Evolutionary conservation across 2,888 invertebrate species (phyloP), one percentile per base, ranked within the genome.

Genomic region (Dascillus cervinus): DNA sequence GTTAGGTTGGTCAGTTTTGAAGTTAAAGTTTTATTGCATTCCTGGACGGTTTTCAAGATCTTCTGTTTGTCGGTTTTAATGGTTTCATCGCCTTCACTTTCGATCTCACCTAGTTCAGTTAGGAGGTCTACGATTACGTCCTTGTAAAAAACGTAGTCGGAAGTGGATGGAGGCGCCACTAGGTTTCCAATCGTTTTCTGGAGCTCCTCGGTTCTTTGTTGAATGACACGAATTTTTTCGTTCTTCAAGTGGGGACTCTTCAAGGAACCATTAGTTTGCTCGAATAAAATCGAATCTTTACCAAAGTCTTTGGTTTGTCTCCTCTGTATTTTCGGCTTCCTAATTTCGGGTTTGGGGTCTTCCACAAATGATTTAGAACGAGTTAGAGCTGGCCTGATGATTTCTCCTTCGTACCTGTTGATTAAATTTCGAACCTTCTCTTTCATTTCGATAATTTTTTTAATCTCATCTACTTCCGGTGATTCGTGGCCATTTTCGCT

Each of bases 371-470:
- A n/a, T n/a, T n/a, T n/a, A n/a, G n/a, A n/a, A n/a, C n/a, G n/a
- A n/a, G n/a, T n/a, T n/a, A n/a, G n/a, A n/a, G n/a, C n/a, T n/a
- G n/a, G n/a, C n/a, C n/a, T n/a, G n/a, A n/a, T n/a, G n/a, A n/a
- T n/a, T n/a, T n/a, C n/a, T n/a, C 25, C 6, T 19, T 39, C 39
- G 17, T 35, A 39, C 13, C 21, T 24, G 6, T 12, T 39, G 15
- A 34, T 35, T 11, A 39, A 22, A 11, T 27, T 39, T 4, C 35
- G 34, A 3, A 39, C 39, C 26, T 29, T 20, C 28, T 12, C n/a
- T 17, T 20, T 24, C 15, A 10, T 10, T 19, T n/a, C 22, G 12
- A 5, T 19, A 13, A 4, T 14, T 11, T 3, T 19, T 10, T 23
- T 4, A 9, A 2, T 6, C 24, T 15, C 12, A 1, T 24, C 17